A percentile compares a stretch with the other conserved stretches of the same genome.
phyloP scores from a whole-genome alignment of 2,113 vertebrate genomes.

The Hemichromis elongatus region DNA sequence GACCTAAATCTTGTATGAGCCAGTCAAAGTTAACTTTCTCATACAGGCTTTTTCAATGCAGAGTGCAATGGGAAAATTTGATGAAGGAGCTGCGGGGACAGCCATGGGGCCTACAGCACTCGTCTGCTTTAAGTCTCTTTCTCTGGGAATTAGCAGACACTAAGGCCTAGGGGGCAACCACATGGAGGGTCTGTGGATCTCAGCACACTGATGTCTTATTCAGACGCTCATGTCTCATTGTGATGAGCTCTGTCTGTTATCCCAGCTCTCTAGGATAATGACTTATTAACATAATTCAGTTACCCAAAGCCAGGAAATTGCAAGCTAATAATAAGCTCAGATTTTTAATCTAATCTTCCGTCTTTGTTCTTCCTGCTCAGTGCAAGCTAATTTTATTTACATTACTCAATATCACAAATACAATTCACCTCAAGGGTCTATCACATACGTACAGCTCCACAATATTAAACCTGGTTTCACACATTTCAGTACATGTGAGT shows the following conservation, averaged over 20 bases:
- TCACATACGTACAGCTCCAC: accelerated
- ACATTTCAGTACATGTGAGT: neutral
- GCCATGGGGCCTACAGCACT: neutral
- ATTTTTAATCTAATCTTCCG: neutral
- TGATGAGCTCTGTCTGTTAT: neutral
- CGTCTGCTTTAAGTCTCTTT: neutral
- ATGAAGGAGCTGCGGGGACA: neutral
- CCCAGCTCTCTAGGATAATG: neutral
- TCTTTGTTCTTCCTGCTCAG: neutral
- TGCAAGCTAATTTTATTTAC: neutral
- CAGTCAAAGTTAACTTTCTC: neutral
- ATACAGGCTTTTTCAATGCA: neutral
- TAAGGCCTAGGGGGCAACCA: neutral
- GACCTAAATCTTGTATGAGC: conserved; percentile 6
- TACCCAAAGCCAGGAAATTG: neutral
- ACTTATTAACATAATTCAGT: neutral
- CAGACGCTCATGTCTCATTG: neutral
- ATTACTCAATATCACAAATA: neutral
- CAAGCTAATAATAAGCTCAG: neutral
- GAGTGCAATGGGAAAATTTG: neutral
- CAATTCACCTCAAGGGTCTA: neutral
- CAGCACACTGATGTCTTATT: conserved; percentile 34
- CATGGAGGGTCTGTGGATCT: neutral
- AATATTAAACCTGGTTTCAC: neutral
- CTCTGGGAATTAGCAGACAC: neutral